These are phyloP conservation scores for Gallinago nigripennis DNA, from an alignment of 2,797 vertebrate genomes.

Conservation along the genomic window DNA sequence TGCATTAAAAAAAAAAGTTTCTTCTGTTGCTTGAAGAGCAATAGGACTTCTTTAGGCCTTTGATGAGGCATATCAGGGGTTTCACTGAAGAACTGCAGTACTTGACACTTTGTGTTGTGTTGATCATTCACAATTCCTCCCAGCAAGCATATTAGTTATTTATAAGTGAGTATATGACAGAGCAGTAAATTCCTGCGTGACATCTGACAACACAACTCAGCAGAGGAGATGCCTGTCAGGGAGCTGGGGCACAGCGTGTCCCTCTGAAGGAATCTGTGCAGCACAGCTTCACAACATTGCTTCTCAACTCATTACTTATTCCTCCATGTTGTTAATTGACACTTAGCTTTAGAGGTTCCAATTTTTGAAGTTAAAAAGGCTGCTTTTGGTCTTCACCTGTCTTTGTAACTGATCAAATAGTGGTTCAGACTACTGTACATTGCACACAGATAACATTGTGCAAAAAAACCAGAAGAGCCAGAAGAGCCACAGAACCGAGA, in stretches of 20 bases:
- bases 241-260: rapidly evolving
- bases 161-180: neutral
- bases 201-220: neutral
- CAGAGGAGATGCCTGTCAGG: neutral
- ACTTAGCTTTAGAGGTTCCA: neutral
- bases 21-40: neutral
- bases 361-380: neutral
- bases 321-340: neutral
- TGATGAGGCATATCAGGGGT: neutral
- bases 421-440: neutral
- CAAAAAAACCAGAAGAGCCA: neutral
- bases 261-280: neutral
- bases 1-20: neutral
- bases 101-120: neutral
- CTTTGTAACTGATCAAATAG: neutral
- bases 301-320: neutral
- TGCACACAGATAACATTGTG: neutral
- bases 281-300: neutral
- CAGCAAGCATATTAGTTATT: neutral
- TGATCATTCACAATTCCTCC: neutral
- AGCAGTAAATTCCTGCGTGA: neutral
- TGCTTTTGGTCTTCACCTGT: neutral
- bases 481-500: neutral
- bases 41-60: neutral
- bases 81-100: neutral